Evolutionary conservation across 2,797 vertebrate species (phyloP).

Genomic region (Podarcis lilfordi): DNA sequence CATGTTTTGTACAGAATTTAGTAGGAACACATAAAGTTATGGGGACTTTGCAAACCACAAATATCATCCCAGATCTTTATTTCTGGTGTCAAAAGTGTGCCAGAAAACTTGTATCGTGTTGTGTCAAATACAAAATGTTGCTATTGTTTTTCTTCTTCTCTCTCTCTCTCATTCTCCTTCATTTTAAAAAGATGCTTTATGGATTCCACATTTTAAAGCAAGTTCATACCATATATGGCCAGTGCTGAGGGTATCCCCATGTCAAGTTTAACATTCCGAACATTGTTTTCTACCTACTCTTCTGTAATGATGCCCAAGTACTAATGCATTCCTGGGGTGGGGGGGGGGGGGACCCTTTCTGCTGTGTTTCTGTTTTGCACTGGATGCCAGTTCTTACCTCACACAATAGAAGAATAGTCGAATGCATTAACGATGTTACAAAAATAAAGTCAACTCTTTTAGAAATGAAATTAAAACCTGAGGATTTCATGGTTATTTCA

Average conservation of each 20-base stretch:
- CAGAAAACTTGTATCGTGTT: not conserved
- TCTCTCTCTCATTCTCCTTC: not conserved
- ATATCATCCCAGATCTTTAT: not conserved
- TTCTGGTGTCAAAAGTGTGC: not conserved
- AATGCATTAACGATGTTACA: not conserved
- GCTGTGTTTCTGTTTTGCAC: not conserved
- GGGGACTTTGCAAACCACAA: slow-evolving; percentile 14
- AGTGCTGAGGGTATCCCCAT: slow-evolving; percentile 41
- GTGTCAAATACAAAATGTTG: rapidly evolving
- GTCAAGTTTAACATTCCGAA: slow-evolving; percentile 47
- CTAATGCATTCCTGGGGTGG: not conserved
- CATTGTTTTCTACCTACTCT: slow-evolving; percentile 50
- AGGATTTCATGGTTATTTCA: slow-evolving; percentile 46
- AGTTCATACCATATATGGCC: slow-evolving; percentile 19
- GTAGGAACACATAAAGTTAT: slow-evolving; percentile 8
- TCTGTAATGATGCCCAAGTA: slow-evolving; percentile 6
- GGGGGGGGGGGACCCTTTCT: rapidly evolving
- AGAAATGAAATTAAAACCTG: slow-evolving; percentile 34
- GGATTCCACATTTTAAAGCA: slow-evolving; percentile 15
- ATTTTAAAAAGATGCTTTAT: slow-evolving; percentile 23
- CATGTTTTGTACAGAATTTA: not conserved
- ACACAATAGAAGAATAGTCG: not conserved
- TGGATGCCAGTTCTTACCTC: not conserved
- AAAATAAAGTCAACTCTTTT: not conserved
- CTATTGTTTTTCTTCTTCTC: not conserved